Conservation (phyloP, 2,888 invertebrate genomes). For the Eumacrocentrus americanus region DNA sequence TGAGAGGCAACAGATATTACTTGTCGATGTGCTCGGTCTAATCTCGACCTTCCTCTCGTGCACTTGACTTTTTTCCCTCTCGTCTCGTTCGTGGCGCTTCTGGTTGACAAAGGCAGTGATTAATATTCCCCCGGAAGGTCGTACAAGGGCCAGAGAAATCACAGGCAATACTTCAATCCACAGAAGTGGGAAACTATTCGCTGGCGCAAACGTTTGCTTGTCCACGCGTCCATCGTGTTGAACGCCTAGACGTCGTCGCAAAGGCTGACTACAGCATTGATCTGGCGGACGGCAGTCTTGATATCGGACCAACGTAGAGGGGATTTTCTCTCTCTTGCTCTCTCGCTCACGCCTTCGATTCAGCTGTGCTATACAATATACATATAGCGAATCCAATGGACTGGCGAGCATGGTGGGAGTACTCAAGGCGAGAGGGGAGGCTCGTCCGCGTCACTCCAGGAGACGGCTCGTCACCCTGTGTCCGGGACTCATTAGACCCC, state of each 20-base stretch:
- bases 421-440: slow-evolving; percentile 22
- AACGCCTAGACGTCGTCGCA: slow-evolving; percentile 58
- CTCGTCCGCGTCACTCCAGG: slow-evolving; percentile 42
- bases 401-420: slow-evolving; percentile 18
- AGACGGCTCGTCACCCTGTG: slow-evolving; percentile 47
- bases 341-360: too few relatives aligned
- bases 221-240: slow-evolving; percentile 48
- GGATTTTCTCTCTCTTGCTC: too few relatives aligned
- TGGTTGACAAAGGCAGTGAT: slow-evolving; percentile 6
- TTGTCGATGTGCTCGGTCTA: slow-evolving; percentile 12
- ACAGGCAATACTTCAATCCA: too few relatives aligned
- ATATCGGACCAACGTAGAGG: slow-evolving; percentile 47
- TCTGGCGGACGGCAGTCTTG: slow-evolving; percentile 60
- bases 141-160: slow-evolving; percentile 4
- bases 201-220: slow-evolving; percentile 39
- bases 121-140: slow-evolving; percentile 4
- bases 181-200: too few relatives aligned
- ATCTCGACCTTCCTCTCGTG: slow-evolving; percentile 1
- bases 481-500: slow-evolving; percentile 46
- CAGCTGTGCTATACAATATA: slow-evolving; percentile 21
- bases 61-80: slow-evolving; percentile 1
- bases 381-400: slow-evolving; percentile 30
- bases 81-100: slow-evolving; percentile 1
- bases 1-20: slow-evolving; percentile 21
- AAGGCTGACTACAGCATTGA: slow-evolving; percentile 56